Evolutionary conservation across 2,888 invertebrate species (phyloP).

Genomic region (Drosophila crucigera): DNA sequence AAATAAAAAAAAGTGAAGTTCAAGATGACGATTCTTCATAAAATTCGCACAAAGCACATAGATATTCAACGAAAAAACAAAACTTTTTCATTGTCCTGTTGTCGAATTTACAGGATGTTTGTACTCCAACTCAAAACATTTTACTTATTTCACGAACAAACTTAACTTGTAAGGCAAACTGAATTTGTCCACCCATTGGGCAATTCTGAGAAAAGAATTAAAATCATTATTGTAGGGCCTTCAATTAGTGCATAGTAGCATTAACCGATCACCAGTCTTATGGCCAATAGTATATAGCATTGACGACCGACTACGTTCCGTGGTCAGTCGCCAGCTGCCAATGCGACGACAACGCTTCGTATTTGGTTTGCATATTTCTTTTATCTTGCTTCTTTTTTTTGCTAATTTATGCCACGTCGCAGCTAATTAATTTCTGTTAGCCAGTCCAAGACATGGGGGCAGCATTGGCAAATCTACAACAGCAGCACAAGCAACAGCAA

Average conservation of each 20-base stretch:
- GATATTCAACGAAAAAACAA: too few relatives aligned
- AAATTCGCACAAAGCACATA: too few relatives aligned
- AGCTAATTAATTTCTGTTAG: conserved; percentile 77
- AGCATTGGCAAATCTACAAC: conserved; percentile 47
- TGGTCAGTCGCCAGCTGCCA: not conserved
- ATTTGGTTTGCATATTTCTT: conserved; percentile 31
- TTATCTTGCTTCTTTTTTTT: conserved; percentile 13
- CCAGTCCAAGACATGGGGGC: conserved; percentile 60
- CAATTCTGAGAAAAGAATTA: not conserved
- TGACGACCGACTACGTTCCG: not conserved
- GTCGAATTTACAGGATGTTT: not conserved
- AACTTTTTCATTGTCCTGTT: too few relatives aligned
- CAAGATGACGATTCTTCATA: not conserved
- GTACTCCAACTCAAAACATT: not conserved
- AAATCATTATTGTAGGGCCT: not conserved
- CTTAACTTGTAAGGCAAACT: not conserved
- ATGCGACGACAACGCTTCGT: conserved; percentile 5
- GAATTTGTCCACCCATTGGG: not conserved
- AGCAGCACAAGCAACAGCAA: not conserved
- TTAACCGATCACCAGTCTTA: not conserved
- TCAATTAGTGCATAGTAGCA: not conserved
- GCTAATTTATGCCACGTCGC: conserved; percentile 79
- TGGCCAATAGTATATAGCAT: conserved; percentile 1
- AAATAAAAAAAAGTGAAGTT: not conserved
- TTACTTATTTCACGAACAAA: not conserved